Conservation (phyloP, 2,797 vertebrate species). For the Molossus alvarezi region DNA sequence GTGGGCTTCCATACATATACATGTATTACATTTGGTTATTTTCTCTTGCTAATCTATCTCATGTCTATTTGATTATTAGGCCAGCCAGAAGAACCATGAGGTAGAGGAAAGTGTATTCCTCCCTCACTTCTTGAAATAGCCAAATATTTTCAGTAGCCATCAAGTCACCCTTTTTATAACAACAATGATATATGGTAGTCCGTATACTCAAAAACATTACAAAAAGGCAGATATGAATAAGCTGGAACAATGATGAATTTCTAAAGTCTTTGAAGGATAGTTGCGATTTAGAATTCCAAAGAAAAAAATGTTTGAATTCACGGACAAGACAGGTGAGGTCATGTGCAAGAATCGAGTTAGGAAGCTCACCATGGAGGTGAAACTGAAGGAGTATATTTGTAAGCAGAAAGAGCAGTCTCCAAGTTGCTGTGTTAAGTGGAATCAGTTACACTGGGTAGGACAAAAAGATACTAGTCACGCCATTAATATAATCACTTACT, state of each 20-base stretch:
- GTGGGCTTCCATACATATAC: background rate
- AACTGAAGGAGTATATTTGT: background rate
- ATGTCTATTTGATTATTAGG: background rate
- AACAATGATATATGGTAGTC: background rate
- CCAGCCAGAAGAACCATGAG: background rate
- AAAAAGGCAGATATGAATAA: background rate
- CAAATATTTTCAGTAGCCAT: background rate
- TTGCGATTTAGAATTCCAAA: conserved; percentile 46
- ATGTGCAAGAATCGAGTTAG: background rate
- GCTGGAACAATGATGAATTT: background rate
- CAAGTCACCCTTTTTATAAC: background rate
- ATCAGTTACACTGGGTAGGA: background rate
- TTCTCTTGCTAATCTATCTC: background rate
- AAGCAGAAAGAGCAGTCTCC: background rate
- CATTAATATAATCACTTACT: background rate
- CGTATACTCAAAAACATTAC: background rate
- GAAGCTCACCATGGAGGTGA: background rate
- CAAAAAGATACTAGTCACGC: background rate
- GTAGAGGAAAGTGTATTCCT: background rate
- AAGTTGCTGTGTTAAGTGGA: background rate
- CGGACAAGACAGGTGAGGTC: background rate
- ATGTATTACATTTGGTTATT: background rate
- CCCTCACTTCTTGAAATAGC: background rate
- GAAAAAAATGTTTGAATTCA: background rate
- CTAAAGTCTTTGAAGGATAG: background rate